Percentiles rank a stretch among this genome's conserved stretches.
These are phyloP conservation scores for Enteromius paludinosus DNA, from an alignment of 2,797 vertebrate species.

Conservation along the genomic window DNA sequence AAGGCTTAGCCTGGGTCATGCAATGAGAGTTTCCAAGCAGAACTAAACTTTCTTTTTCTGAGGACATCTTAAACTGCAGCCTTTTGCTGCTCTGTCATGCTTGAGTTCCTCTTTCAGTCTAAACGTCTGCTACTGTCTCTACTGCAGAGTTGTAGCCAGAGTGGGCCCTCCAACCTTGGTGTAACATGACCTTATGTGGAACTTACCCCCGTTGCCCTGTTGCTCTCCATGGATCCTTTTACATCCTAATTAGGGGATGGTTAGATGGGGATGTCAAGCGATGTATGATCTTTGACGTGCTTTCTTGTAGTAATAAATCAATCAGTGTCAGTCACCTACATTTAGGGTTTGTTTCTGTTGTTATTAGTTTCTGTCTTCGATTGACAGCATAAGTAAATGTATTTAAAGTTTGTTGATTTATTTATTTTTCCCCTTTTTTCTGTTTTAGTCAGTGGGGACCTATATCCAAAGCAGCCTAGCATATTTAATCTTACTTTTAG, in stretches of 20 bases:
- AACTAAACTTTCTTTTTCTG: conserved; percentile 30
- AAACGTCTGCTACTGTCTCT: not conserved
- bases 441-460: not conserved
- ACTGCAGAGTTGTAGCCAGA: conserved; percentile 8
- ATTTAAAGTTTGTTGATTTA: not conserved
- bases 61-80: conserved; percentile 8
- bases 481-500: not conserved
- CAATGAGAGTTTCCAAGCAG: not conserved
- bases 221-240: conserved; percentile 30
- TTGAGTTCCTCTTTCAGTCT: conserved; percentile 35
- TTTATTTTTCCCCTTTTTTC: not conserved
- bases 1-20: not conserved
- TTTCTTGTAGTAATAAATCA: conserved; percentile 14
- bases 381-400: not conserved
- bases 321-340: not conserved
- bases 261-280: conserved; percentile 18
- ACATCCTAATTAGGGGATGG: conserved; percentile 33
- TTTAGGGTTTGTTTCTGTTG: not conserved
- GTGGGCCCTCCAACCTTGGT: not conserved
- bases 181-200: conserved; percentile 43
- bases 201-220: conserved; percentile 15
- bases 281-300: conserved; percentile 8
- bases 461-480: not conserved
- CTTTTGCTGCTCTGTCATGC: conserved; percentile 16
- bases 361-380: conserved; percentile 19